phyloP scores from a whole-genome alignment of 2,113 vertebrate species.

The Synodontis membranacea region DNA sequence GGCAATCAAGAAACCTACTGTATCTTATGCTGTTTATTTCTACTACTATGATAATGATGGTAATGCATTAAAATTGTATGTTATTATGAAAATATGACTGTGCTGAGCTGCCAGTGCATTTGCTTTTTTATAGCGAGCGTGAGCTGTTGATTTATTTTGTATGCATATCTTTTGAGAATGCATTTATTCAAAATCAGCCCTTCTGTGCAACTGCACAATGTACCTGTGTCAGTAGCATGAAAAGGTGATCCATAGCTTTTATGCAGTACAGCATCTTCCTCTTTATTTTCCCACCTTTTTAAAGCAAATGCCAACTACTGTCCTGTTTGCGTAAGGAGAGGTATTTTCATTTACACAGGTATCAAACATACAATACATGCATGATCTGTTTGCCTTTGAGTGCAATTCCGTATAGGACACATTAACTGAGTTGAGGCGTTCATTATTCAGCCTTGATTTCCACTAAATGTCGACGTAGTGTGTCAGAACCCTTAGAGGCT shows the following conservation, averaged over 20 bases:
- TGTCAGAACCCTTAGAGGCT: neutral
- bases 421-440: neutral
- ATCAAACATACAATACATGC: neutral
- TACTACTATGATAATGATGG: neutral
- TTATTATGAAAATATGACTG: neutral
- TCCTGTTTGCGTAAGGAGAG: neutral
- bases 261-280: neutral
- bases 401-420: neutral
- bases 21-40: neutral
- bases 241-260: neutral
- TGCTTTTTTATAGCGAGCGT: neutral
- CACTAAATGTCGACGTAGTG: neutral
- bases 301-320: neutral
- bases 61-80: neutral
- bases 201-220: neutral
- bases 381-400: neutral
- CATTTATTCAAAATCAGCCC: neutral
- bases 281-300: neutral
- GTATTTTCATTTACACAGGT: neutral
- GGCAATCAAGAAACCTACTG: no score
- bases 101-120: neutral
- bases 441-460: neutral
- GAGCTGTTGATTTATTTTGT: neutral
- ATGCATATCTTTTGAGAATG: neutral
- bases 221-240: neutral